Evolutionary conservation across 2,113 vertebrate species (phyloP), one percentile per base, ranked within the genome.

Genomic region (Scomber scombrus): DNA sequence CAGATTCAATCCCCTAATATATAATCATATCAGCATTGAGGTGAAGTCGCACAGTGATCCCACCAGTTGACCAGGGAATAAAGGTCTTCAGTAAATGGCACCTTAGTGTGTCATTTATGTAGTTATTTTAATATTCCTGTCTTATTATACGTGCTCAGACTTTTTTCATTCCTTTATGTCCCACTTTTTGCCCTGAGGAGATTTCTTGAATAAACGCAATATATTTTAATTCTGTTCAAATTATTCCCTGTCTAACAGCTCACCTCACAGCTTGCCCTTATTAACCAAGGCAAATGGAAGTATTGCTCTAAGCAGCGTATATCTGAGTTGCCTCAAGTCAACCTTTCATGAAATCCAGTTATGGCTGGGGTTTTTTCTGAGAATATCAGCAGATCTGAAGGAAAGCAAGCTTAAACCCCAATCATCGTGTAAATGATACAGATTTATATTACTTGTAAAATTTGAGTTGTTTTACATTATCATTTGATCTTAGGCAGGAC

Each of bases 241-340:
- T 91, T 47, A 90, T 90, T 90, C 75, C 63, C 84, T 65, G 74
- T 91, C 85, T 85, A 82, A 82, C 60, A 78, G 85, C 67, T 88
- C 75, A 88, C 80, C 87, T 91, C 80, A 79, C 79, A 60, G 76
- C 84, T 86, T 93, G 87, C 74, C 90, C 90, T 91, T 92, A 92
- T 92, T 90, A 94, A 71, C 85, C 52, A 75, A 68, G 56, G 85
- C 58, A 91, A 91, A 88, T 83, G 70, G 76, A 90, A 80, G 79
- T 66, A 80, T 88, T 89, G 81, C 81, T 63, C 61, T 78, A 66
- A 88, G 82, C 68, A 57, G 51, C 66, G 73, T 61, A 69, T 84
- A 86, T 89, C 61, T 76, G 73, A 79, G 84, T 85, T 88, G 80
- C 58, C 50, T 83, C 70, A 57, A 76, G 82, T 86, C 63, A 89